Percentiles rank a stretch among this genome's conserved stretches.
These are phyloP conservation scores for Chaenodraco wilsoni DNA, from an alignment of 2,797 vertebrate genomes.

Conservation along the genomic window DNA sequence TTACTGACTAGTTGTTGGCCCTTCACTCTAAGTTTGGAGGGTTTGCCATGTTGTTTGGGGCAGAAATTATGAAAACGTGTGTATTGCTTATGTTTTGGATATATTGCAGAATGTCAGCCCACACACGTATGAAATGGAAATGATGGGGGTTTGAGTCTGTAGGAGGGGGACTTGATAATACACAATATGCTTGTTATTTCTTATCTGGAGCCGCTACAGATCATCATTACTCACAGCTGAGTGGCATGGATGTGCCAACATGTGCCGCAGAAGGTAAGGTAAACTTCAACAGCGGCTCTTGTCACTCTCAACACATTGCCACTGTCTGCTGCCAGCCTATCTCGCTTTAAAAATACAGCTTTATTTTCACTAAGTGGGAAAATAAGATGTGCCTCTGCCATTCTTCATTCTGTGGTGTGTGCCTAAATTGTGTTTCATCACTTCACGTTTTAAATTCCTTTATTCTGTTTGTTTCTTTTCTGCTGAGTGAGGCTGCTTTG, in stretches of 20 bases:
- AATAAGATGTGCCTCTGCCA: conserved; percentile 20
- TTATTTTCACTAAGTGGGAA: conserved; percentile 29
- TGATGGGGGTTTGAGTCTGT: conserved; percentile 1
- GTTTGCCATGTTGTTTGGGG: background rate
- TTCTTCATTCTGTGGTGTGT: conserved; percentile 36
- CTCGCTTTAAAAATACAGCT: conserved; percentile 27
- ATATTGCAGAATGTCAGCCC: background rate
- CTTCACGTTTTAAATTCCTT: conserved; percentile 37
- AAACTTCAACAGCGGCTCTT: conserved; percentile 40
- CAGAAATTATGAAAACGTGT: background rate
- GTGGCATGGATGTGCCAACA: conserved; percentile 29
- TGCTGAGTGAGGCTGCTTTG: conserved; percentile 40
- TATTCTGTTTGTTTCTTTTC: conserved; percentile 45
- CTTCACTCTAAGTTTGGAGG: too few relatives aligned
- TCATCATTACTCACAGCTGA: conserved; percentile 48
- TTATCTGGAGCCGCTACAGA: conserved; percentile 28
- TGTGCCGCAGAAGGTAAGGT: conserved; percentile 38
- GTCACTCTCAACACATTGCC: conserved; percentile 29
- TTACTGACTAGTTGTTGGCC: background rate
- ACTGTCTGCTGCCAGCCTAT: conserved; percentile 39
- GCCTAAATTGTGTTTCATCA: conserved; percentile 45
- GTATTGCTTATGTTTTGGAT: background rate
- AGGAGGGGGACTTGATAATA: background rate
- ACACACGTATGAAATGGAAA: conserved; percentile 14
- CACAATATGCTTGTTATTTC: conserved; percentile 16